phyloP scores from a whole-genome alignment of 2,113 vertebrate species.

The Recurvirostra avosetta region DNA sequence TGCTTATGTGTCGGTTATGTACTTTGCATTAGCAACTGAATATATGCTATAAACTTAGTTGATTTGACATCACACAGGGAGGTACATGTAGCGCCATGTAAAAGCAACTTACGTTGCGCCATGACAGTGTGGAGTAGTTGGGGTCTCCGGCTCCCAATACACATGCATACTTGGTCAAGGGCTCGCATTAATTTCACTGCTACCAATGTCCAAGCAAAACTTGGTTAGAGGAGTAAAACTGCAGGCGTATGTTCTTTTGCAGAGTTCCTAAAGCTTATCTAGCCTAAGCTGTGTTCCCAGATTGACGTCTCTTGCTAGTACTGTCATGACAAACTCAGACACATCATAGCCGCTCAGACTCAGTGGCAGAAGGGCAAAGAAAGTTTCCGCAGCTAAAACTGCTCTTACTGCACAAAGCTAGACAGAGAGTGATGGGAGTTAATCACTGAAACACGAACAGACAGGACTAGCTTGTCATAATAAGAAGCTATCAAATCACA shows the following conservation, averaged over 20 bases:
- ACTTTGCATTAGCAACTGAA: not conserved
- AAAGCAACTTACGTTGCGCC: accelerated
- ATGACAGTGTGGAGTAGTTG: not conserved
- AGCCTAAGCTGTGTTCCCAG: not conserved
- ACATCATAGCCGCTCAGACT: not conserved
- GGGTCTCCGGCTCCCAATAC: not conserved
- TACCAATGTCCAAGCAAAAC: not conserved
- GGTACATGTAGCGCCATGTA: not conserved
- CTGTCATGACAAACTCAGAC: not conserved
- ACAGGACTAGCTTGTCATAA: constrained; percentile 65
- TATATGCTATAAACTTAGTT: not conserved
- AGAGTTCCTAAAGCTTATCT: not conserved
- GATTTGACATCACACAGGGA: not conserved
- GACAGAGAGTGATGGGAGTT: constrained; percentile 56
- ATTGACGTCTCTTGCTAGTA: not conserved
- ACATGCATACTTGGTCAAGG: not conserved
- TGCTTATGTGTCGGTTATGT: not conserved
- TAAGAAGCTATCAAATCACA: constrained; percentile 64
- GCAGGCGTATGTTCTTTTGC: not conserved
- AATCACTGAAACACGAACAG: constrained; percentile 67
- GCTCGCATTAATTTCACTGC: not conserved
- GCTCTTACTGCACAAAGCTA: not conserved
- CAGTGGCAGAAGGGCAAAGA: constrained; percentile 30
- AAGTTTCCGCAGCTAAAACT: constrained; percentile 43
- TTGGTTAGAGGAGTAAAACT: not conserved